Evolutionary conservation across 2,797 vertebrate genomes (phyloP), one percentile per base, ranked within the genome.

Genomic region (Tachyglossus aculeatus): DNA sequence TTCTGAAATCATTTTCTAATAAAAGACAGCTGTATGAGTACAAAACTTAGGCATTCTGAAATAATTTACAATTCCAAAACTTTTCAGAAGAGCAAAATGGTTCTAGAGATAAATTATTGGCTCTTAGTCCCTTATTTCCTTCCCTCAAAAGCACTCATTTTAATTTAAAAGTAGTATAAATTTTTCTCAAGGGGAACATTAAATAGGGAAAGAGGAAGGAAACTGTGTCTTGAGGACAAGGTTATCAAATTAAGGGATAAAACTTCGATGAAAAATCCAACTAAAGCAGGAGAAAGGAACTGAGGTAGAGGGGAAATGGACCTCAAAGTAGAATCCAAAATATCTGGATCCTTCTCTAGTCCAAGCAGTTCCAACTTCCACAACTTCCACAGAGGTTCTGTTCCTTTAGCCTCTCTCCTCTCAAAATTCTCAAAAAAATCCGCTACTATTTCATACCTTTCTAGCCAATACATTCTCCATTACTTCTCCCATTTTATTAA

Each of bases 21-120:
- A 84, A 88, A 92, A 94, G 79, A 78, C 90, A 94, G 90, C 93
- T 92, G 91, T 85, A 85, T 74, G 83, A 88, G 87, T 57, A 63
- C 87, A 87, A 91, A 89, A 77, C 79, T 78, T 84, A 36, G 77
- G 75, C 16, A 77, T 50, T 16, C 63, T 56, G 52, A 7, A 84
- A 80, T 67, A 88, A 67, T 75, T 89, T 83, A 38, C 76, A 85
- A 82, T 65, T 89, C 32, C 74, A 74, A 64, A 9, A 15, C 5
- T 60, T 2, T 54, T 3, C 24, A 47, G 55, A 80, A 80, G 71
- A 52, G 29, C 29, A 72, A 75, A 82, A 74, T n/a, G 27, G 53
- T 57, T 80, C 52, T 53, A 27, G 31, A 52, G 44, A 14, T 29
- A 36, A 5, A 57, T 67, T 58, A n/a, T n/a, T 13, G 6, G 18